Evolutionary conservation across 2,797 vertebrate species (phyloP), one percentile per base, ranked within the genome.

Genomic region (Neosilurus mollespiculum): DNA sequence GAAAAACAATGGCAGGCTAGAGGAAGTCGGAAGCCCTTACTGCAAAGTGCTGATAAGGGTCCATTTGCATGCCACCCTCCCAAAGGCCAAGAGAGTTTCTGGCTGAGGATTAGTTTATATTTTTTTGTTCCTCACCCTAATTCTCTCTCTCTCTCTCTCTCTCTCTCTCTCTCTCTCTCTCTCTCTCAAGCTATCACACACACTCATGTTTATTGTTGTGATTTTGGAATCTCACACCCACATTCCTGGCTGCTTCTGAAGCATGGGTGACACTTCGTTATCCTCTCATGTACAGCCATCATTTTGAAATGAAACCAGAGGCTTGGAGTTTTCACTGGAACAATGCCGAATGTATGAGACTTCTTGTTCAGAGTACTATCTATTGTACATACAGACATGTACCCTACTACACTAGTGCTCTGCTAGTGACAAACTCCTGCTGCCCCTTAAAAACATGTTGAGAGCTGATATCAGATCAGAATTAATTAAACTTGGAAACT

Each of bases 21-120:
- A 86, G 88, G 89, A 88, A 88, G 85, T 88, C 82, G 89, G 88
- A 91, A 92, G 82, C 43, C 77, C 81, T 76, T 37, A 80, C 92
- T 94, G 93, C 86, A 67, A 76, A 66, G 62, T 78, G 4, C 75
- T 86, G 93, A 94, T 93, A 94, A 94, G 90, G 87, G 81, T 86
- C 82, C 83, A 90, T 89, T 89, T 85, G 30, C 34, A 83, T 89
- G 83, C 85, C 34, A 84, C 72, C 85, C 71, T 89, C 81, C 79
- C 88, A 84, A 86, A 87, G 86, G 86, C 85, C 89, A 79, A 82
- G 81, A 73, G 84, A 30, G 78, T 84, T 84, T 72, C 84, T 88
- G 86, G 86, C 87, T 86, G 78, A 14, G 59, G 70, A 85, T 85
- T 83, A 86, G 79, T 83, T 80, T 81, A 20, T 65, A 77, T 54